Conservation (phyloP, 2,888 invertebrate species). For the Gryllus longicercus region DNA sequence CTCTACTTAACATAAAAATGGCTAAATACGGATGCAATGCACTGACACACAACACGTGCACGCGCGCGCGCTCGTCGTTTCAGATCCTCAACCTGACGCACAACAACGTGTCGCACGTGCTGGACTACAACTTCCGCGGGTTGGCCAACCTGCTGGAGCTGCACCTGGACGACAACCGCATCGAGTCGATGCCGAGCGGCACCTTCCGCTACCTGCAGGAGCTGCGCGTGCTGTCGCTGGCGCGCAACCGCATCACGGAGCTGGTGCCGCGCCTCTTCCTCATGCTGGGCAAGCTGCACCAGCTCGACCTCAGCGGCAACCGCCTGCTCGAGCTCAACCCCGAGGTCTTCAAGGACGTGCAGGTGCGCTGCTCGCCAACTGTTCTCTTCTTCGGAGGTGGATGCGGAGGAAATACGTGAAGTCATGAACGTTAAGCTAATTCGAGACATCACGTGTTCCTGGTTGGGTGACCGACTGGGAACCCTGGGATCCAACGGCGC, state of each 20-base stretch:
- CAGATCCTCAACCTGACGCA: slow-evolving; percentile 63
- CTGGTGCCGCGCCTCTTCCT: slow-evolving; percentile 70
- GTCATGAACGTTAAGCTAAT: too few relatives aligned
- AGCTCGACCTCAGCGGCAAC: slow-evolving; percentile 72
- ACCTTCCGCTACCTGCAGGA: slow-evolving; percentile 71
- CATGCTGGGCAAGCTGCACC: slow-evolving; percentile 66
- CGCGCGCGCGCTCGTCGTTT: neutral
- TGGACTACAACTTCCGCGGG: slow-evolving; percentile 72
- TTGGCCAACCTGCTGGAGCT: slow-evolving; percentile 68
- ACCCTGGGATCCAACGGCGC: too few relatives aligned
- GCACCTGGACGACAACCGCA: slow-evolving; percentile 69
- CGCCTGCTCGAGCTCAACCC: slow-evolving; percentile 69
- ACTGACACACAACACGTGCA: too few relatives aligned
- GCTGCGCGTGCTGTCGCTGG: slow-evolving; percentile 62
- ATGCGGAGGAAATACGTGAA: too few relatives aligned
- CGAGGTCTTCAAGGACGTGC: slow-evolving; percentile 72
- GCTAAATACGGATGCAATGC: too few relatives aligned
- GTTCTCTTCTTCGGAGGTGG: too few relatives aligned
- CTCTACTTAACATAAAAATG: too few relatives aligned
- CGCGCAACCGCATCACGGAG: slow-evolving; percentile 63
- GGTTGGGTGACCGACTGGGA: too few relatives aligned
- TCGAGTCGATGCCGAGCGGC: slow-evolving; percentile 70
- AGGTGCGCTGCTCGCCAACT: slow-evolving; percentile 47
- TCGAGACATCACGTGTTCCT: too few relatives aligned
- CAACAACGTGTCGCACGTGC: slow-evolving; percentile 67